A percentile compares a stretch with the other conserved stretches of the same genome.
These are phyloP conservation scores for Pimpla rufipes DNA, from an alignment of 2,888 invertebrate species.

Conservation along the genomic window DNA sequence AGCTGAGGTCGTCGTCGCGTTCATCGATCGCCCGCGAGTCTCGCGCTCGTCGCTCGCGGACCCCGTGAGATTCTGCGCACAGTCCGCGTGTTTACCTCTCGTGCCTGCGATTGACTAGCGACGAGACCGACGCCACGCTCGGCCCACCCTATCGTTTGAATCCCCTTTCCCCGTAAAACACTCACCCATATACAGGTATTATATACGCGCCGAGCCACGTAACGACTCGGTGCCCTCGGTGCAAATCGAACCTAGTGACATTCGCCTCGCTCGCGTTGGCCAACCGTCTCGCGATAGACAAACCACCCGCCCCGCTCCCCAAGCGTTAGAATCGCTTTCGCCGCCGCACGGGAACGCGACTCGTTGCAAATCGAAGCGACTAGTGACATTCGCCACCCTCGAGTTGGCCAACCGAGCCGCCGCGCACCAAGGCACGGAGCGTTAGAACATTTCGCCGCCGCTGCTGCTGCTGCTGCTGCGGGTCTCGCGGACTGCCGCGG, in stretches of 20 bases:
- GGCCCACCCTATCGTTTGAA: not conserved
- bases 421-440: no score
- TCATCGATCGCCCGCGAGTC: constrained; percentile 56
- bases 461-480: not conserved
- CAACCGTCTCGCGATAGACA: constrained; percentile 40
- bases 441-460: no score
- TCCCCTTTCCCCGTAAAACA: not conserved
- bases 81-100: constrained; percentile 39
- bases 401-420: constrained; percentile 36
- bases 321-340: no score
- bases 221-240: constrained; percentile 5
- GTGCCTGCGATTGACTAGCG: not conserved
- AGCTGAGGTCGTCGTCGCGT: constrained; percentile 12
- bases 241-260: constrained; percentile 34
- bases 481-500: not conserved
- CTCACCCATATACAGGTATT: not conserved
- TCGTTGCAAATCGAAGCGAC: constrained; percentile 4
- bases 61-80: constrained; percentile 59
- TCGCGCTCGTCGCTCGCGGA: not conserved
- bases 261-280: constrained; percentile 47
- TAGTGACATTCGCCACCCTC: constrained; percentile 48
- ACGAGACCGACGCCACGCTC: not conserved
- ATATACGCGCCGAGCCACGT: not conserved
- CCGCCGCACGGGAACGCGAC: no score
- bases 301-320: no score